Evolutionary conservation across 2,797 vertebrate species (phyloP), one percentile per base, ranked within the genome.

Genomic region (Lycodopsis pacificus): DNA sequence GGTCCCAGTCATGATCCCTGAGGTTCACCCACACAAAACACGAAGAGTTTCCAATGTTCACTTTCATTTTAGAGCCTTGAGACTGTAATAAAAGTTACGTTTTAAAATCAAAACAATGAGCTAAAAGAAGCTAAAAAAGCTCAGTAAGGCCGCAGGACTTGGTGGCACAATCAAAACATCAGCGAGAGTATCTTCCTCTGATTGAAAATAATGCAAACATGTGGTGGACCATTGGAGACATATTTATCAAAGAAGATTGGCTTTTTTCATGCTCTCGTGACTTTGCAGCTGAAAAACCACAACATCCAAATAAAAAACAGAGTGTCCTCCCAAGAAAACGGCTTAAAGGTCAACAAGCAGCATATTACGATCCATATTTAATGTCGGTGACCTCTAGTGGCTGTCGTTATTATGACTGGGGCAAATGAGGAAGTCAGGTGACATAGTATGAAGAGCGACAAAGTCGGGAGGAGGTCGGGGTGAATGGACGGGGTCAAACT

Each of bases 1-100:
- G 73, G 70, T 4, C 53, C 71, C 22, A 30, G 74, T 15, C 67
- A 27, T 6, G 65, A 73, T 22, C 80, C 75, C 80, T 65, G 86
- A 61, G 80, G 75, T 32, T n/a, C 72, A 44, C 49, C 17, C 44
- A 19, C 44, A n/a, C 22, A 44, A 46, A 46, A 15, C 22, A 2
- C 12, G 15, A 13, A 27, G 3, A n/a, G 20, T 17, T 14, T 65
- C 15, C 5, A 36, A 32, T 3, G 36, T 7, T 27, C 1, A 4
- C 10, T n/a, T 25, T 27, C 4, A 7, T 25, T 30, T 42, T 2
- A 22, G 27, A 34, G 4, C 0, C 1, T 2, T 5, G 25, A 34
- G 62, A 36, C 7, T 36, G 0, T 34, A 10, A 25, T 38, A 1
- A 13, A 53, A 25, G 22, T 27, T 34, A 32, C 34, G 56, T 20